These are phyloP conservation scores for Oscheius sp. DNA, from an alignment of 2,888 invertebrate genomes.

Conservation along the genomic window DNA sequence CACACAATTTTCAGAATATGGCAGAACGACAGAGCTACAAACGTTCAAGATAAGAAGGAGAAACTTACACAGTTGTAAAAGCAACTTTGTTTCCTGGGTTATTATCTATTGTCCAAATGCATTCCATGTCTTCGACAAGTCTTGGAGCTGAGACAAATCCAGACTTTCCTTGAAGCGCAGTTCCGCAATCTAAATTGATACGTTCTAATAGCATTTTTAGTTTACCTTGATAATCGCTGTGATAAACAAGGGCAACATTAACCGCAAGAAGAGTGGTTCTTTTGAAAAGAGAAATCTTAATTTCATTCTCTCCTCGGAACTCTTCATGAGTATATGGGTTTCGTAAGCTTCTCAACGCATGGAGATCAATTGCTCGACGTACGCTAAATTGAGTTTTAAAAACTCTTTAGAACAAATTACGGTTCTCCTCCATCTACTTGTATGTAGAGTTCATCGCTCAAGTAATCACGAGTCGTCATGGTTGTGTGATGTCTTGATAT, in stretches of 20 bases:
- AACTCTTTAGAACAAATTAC: background rate
- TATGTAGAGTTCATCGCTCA: constrained; percentile 1
- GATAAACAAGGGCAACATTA: constrained; percentile 25
- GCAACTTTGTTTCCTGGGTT: constrained; percentile 44
- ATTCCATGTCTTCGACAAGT: constrained; percentile 39
- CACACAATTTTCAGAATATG: constrained; percentile 51
- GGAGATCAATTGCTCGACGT: background rate
- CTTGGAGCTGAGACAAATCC: constrained; percentile 6
- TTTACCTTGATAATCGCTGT: constrained; percentile 31
- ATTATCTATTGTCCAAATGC: constrained; percentile 50
- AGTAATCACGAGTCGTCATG: background rate
- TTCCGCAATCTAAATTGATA: constrained; percentile 52
- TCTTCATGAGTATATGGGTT: constrained; percentile 23
- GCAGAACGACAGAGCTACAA: constrained; percentile 30
- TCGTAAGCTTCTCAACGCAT: background rate
- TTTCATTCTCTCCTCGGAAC: constrained; percentile 26
- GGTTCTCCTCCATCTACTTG: background rate
- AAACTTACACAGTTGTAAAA: constrained; percentile 30
- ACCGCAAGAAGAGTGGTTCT: background rate
- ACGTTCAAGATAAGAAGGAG: constrained; percentile 15
- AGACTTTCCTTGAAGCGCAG: constrained; percentile 31
- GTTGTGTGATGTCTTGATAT: constrained; percentile 1
- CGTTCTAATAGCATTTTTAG: background rate
- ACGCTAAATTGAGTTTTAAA: background rate
- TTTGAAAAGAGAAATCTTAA: constrained; percentile 21